These are phyloP conservation scores for Balanococcus diminutus DNA, from an alignment of 2,888 invertebrate genomes.

Conservation along the genomic window DNA sequence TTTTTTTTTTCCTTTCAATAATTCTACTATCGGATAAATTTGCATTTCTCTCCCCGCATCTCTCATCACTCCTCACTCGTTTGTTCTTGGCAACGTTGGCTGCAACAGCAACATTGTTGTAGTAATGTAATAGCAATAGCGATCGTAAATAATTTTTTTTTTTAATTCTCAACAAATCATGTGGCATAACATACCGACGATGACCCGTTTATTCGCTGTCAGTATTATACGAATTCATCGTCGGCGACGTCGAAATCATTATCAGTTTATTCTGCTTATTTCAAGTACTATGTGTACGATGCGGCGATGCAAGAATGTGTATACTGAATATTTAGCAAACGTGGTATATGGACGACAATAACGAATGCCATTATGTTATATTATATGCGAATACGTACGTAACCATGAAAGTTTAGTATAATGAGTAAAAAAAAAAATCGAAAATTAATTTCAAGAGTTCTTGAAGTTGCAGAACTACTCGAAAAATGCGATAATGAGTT, in stretches of 20 bases:
- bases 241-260: not conserved
- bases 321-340: not conserved
- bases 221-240: not conserved
- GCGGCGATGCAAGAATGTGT: not conserved
- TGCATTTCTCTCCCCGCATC: not conserved
- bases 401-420: too few species aligned
- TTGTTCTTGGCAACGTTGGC: not conserved
- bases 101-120: not conserved
- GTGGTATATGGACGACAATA: not conserved
- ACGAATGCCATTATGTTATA: too few species aligned
- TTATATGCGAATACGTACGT: not conserved
- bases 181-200: not conserved
- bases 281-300: not conserved
- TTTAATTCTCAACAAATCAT: not conserved
- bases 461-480: not conserved
- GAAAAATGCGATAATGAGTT: not conserved
- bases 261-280: not conserved
- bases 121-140: not conserved
- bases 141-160: not conserved
- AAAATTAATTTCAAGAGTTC: not conserved
- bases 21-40: not conserved
- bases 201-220: not conserved
- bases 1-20: not conserved
- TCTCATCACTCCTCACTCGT: not conserved
- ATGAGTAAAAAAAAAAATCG: not conserved